Evolutionary conservation across 2,113 vertebrate genomes (phyloP), one percentile per base, ranked within the genome.

Genomic region (Hassar affinis): DNA sequence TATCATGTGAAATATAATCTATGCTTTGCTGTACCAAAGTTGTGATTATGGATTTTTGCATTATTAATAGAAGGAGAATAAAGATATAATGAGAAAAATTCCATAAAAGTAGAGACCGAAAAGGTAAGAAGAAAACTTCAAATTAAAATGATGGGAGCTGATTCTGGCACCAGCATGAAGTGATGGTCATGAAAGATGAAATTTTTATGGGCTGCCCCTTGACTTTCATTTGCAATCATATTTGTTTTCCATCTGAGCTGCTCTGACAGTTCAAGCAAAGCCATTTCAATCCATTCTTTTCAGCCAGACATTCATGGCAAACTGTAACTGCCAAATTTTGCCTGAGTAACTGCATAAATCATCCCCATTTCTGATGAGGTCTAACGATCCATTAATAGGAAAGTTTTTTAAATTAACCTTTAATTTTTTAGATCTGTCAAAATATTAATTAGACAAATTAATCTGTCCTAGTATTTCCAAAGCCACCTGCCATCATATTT

Each of bases 141-240:
- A 71, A 77, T 81, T 72, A 69, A 76, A 61, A 52, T 47, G n/a
- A 68, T 57, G 45, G 20, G n/a, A 68, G 59, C 45, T 78, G 79
- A 85, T 61, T 57, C 25, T 78, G 74, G 66, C 62, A 78, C 27
- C 62, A 57, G 66, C 62, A 35, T 85, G 47, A 82, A 82, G 2
- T 38, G 61, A 82, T n/a, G 57, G 49, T 59, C 66, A 79, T 45
- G 27, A 47, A 71, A 82, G 66, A 85, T 69, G 61, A 76, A 81
- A 81, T 75, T 57, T 85, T 78, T 79, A 68, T 83, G 42, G 42
- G 54, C 38, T 82, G 80, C 81, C 80, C 80, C 33, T 33, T 54
- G 57, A 79, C 80, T 82, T 83, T 83, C 20, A n/a, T 83, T 74
- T 83, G 64, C 57, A 83, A 79, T 74, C 69, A 83, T 86, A 83